Conservation (phyloP, 2,113 vertebrate genomes). For the Scartelaos histophorus region DNA sequence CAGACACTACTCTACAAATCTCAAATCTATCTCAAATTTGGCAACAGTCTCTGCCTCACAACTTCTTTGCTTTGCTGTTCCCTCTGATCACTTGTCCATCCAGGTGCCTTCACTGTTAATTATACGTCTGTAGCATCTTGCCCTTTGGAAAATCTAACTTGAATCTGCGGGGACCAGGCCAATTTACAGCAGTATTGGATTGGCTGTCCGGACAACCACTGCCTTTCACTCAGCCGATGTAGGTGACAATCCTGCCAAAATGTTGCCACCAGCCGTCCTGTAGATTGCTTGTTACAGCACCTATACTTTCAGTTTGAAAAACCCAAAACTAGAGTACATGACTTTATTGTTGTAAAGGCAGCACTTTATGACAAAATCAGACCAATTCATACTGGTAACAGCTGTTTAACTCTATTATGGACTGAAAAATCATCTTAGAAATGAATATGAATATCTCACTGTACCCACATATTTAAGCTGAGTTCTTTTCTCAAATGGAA, state of each 20-base stretch:
- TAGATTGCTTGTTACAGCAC: not conserved
- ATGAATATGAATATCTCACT: too few relatives aligned
- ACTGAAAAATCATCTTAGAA: too few relatives aligned
- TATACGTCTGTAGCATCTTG: slow-evolving; percentile 1
- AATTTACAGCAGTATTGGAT: not conserved
- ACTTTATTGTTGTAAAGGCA: not conserved
- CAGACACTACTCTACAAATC: not conserved
- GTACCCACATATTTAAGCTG: too few relatives aligned
- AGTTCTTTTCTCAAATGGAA: too few relatives aligned
- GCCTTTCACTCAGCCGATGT: slow-evolving; percentile 1
- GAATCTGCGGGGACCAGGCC: not conserved
- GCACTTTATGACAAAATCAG: not conserved
- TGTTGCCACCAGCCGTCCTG: not conserved
- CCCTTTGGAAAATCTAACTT: not conserved
- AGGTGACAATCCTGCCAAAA: not conserved
- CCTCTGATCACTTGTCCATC: not conserved
- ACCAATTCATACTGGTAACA: not conserved
- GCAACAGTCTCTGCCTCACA: too few relatives aligned
- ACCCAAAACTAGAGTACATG: not conserved
- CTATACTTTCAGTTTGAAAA: not conserved
- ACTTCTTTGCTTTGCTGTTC: not conserved
- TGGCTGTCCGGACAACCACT: not conserved
- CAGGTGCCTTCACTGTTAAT: not conserved
- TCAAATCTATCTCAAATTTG: not conserved
- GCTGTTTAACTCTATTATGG: too few relatives aligned